Conservation (phyloP, 1,140 invertebrate species). For the Lordiphosa clarofinis region DNA sequence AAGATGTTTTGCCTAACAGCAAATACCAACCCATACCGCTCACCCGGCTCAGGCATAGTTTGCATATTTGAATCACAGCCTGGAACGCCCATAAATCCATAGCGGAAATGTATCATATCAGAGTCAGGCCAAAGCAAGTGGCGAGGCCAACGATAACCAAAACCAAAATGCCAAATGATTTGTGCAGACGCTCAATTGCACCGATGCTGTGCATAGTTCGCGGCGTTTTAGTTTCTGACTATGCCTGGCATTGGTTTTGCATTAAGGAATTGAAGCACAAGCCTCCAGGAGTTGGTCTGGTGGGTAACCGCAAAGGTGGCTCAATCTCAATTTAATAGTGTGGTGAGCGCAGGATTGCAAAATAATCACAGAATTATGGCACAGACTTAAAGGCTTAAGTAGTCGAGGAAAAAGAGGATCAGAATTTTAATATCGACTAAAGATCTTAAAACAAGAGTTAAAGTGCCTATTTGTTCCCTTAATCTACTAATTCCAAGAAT, state of each 20-base stretch:
- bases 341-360: too few relatives aligned
- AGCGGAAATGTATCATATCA: slow-evolving; percentile 28
- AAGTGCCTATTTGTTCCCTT: too few relatives aligned
- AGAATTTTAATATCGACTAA: too few relatives aligned
- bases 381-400: too few relatives aligned
- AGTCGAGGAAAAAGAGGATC: too few relatives aligned
- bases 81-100: slow-evolving; percentile 31
- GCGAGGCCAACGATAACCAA: slow-evolving; percentile 26
- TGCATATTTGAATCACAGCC: slow-evolving; percentile 26
- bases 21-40: not conserved
- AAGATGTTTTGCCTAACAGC: slow-evolving; percentile 43
- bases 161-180: slow-evolving; percentile 32
- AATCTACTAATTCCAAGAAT: too few relatives aligned
- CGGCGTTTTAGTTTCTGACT: slow-evolving; percentile 2
- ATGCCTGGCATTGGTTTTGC: not conserved
- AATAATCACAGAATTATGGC: too few relatives aligned
- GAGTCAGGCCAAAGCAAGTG: not conserved
- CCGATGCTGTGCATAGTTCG: not conserved
- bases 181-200: too few relatives aligned
- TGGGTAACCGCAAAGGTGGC: too few relatives aligned
- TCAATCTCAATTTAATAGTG: too few relatives aligned
- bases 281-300: too few relatives aligned
- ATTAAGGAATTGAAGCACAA: not conserved
- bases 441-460: too few relatives aligned
- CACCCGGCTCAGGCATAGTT: slow-evolving; percentile 28